phyloP scores from a whole-genome alignment of 53 echinoderm and acorn worm genomes.

The Zoroaster sp. region DNA sequence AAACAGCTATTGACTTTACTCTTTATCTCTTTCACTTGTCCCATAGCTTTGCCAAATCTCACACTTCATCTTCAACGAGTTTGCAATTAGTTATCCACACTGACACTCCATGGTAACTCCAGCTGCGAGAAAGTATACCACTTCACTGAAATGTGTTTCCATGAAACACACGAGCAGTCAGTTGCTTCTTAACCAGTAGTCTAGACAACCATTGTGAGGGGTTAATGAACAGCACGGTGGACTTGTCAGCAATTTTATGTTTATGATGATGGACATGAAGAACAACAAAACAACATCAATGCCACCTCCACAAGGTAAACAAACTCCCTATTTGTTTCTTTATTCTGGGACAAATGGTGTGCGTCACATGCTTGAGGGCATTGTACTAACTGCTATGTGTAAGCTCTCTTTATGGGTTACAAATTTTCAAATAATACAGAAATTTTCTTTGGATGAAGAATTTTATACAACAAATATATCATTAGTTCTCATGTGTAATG shows the following conservation, averaged over 20 bases:
- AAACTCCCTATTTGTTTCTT: neutral
- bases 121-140: neutral
- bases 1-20: neutral
- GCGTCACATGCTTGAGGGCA: too few relatives aligned
- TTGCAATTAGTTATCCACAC: slow-evolving; percentile 12
- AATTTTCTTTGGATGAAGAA: too few relatives aligned
- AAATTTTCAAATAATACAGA: too few relatives aligned
- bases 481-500: too few relatives aligned
- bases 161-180: neutral
- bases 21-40: neutral
- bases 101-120: neutral
- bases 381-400: too few relatives aligned
- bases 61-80: slow-evolving; percentile 32
- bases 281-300: slow-evolving; percentile 15
- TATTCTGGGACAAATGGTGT: too few relatives aligned
- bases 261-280: slow-evolving; percentile 45
- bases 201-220: slow-evolving; percentile 4
- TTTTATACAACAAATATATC: too few relatives aligned
- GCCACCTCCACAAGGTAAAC: slow-evolving; percentile 29
- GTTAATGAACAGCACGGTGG: neutral
- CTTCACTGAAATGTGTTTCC: neutral
- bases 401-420: too few relatives aligned
- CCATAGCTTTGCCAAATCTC: neutral
- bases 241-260: neutral
- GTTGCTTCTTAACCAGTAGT: neutral